A percentile compares a stretch with the other conserved stretches of the same genome.
phyloP scores from a whole-genome alignment of 2,113 vertebrate genomes.

The Pithys albifrons region DNA sequence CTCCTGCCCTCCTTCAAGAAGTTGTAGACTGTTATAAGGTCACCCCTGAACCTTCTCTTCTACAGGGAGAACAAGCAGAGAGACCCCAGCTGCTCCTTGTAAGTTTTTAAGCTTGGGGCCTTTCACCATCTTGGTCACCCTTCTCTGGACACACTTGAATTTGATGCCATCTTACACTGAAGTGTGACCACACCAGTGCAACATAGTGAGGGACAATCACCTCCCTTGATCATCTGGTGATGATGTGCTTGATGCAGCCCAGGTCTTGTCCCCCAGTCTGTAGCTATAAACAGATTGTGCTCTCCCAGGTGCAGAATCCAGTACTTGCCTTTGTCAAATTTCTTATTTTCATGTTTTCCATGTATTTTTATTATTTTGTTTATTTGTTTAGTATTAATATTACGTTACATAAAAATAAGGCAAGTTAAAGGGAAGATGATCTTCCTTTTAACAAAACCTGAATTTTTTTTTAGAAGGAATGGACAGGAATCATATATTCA shows the following conservation, averaged over 20 bases:
- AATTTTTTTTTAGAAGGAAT: neutral
- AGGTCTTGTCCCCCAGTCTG: accelerated
- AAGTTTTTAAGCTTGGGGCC: accelerated
- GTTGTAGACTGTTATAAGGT: neutral
- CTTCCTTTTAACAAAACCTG: neutral
- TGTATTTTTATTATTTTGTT: neutral
- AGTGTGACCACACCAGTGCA: accelerated
- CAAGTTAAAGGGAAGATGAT: neutral
- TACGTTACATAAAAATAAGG: neutral
- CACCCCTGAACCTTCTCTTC: neutral
- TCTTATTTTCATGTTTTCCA: neutral
- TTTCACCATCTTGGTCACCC: neutral
- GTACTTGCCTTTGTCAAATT: neutral
- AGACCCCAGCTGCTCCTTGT: accelerated
- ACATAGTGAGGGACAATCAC: neutral
- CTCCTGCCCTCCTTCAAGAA: neutral
- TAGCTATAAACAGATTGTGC: accelerated
- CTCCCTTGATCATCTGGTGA: accelerated
- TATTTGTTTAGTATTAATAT: neutral
- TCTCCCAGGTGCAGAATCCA: neutral
- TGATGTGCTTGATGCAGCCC: neutral
- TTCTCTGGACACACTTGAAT: neutral
- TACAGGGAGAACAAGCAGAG: neutral
- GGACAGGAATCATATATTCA: neutral
- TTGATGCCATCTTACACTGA: neutral